Evolutionary conservation across 2,113 vertebrate genomes (phyloP), one percentile per base, ranked within the genome.

Genomic region (Calyptomena viridis): DNA sequence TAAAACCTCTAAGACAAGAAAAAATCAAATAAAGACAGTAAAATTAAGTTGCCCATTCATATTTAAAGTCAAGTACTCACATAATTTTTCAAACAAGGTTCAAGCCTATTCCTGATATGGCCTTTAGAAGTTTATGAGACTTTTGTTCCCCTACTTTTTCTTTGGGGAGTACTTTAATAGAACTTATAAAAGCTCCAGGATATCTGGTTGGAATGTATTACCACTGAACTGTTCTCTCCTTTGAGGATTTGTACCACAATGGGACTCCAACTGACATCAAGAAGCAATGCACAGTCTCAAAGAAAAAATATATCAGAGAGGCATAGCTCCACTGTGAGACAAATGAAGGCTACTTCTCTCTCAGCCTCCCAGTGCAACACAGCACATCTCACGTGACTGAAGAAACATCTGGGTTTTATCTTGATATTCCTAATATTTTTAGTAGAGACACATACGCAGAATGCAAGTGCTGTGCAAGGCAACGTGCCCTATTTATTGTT

Each of bases 391-490:
- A 88, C 0, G 0, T 78, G 83, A 84, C 60, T 76, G 21, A 82
- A 89, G 25, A 67, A 95, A 93, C 85, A 94, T 82, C 86, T 90
- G 75, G 72, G 27, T 82, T 94, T 91, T 86, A 92, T 86, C 88
- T 78, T 79, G 22, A 67, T 46, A 37, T 79, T 89, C 56, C 64
- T 52, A 24, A 12, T 88, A 81, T 75, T 95, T 88, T 81, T 88
- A 64, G 40, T 39, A 56, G 33, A 67, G 18, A 53, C 62, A 78
- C 31, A 68, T 23, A 75, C 0, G 7, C 27, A 74, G 33, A 92
- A 53, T 23, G 12, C 14, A 85, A 94, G 37, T 39, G 39, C 23
- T 49, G 52, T 44, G 25, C 56, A 88, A 72, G 67, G 55, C 16
- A 86, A 75, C 35, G 66, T 49, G 13, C 27, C 1, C 0, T 40